Evolutionary conservation across 2,888 invertebrate genomes (phyloP), one percentile per base, ranked within the genome.

Genomic region (Pandemis cinnamomeana): DNA sequence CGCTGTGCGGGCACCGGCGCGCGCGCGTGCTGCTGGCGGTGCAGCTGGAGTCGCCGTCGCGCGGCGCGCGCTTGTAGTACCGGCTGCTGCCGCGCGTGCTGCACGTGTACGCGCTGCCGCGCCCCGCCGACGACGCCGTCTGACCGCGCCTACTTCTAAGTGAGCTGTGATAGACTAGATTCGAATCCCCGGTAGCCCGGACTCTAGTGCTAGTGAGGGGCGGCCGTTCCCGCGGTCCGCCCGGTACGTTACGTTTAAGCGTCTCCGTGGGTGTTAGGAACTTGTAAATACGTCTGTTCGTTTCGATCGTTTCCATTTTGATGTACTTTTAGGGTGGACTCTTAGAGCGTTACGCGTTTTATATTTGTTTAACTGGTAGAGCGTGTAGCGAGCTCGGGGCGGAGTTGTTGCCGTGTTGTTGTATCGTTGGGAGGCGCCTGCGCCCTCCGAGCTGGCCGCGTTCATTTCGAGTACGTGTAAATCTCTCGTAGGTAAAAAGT

Each of bases 141-240:
- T 71, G 44, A 64, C 67, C 72, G 69, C 73, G 75, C 53, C 77
- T 87, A 86, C 89, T 87, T 86, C 85, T 87, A 86, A 89, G 89
- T 92, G 84, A 92, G 90, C 92, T 94, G 93, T 93, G 93, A 92
- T 92, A 93, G 91, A 87, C 88, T 92, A 90, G 86, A 89, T 89
- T 89, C 86, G 90, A 87, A 51, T 51, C 91, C 84, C 80, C 79
- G 82, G 82, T 86, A 86, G 87, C 87, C 86, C 89, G 84, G 82
- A 88, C 83, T 83, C 86, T 91, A 88, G 90, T 87, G 87, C 83
- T 91, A 91, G 90, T 63, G 81, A 90, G 88, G 88, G 78, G 83
- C 82, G 82, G 79, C 83, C 81, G 81, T 80, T 78, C 85, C 86
- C 84, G 88, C 84, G 77, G 83, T 84, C 79, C 82, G 81, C 81